phyloP scores from a whole-genome alignment of 2,888 invertebrate genomes.

The Catonia carolina region DNA sequence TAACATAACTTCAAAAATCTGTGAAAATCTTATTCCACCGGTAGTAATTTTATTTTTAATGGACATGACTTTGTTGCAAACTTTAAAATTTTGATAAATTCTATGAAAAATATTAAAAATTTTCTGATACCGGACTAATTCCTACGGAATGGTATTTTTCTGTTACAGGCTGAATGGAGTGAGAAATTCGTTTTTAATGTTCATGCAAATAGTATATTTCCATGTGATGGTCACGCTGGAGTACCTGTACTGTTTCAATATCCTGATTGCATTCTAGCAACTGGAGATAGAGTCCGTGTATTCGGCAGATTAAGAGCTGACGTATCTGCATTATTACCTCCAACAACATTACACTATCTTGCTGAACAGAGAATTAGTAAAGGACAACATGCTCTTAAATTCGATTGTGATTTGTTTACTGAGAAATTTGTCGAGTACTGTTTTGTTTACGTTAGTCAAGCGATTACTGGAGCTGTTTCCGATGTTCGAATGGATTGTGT shows the following conservation, averaged over 20 bases:
- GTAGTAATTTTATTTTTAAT: too few relatives aligned
- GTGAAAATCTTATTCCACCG: too few relatives aligned
- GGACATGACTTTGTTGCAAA: too few relatives aligned
- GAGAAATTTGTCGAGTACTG: conserved; percentile 81
- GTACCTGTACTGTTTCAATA: conserved; percentile 77
- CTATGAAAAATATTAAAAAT: too few relatives aligned
- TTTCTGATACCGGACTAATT: too few relatives aligned
- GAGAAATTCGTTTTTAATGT: conserved; percentile 80
- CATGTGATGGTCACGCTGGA: conserved; percentile 63
- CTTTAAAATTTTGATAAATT: too few relatives aligned
- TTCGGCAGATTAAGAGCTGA: conserved; percentile 67
- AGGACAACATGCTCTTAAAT: conserved; percentile 67
- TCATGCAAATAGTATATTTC: conserved; percentile 74
- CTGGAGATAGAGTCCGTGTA: conserved; percentile 62
- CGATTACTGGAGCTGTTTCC: conserved; percentile 75
- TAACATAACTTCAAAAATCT: too few relatives aligned
- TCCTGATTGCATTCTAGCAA: conserved; percentile 69
- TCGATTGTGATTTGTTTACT: conserved; percentile 75
- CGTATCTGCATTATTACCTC: conserved; percentile 60
- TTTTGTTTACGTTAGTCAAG: conserved; percentile 81
- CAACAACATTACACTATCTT: conserved; percentile 57
- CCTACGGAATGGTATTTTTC: too few relatives aligned
- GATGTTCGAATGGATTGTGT: conserved; percentile 79
- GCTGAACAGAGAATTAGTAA: conserved; percentile 58
- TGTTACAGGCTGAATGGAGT: conserved; percentile 69